Evolutionary conservation across 2,888 invertebrate species (phyloP), one percentile per base, ranked within the genome.

Genomic region (Hemaris fuciformis): DNA sequence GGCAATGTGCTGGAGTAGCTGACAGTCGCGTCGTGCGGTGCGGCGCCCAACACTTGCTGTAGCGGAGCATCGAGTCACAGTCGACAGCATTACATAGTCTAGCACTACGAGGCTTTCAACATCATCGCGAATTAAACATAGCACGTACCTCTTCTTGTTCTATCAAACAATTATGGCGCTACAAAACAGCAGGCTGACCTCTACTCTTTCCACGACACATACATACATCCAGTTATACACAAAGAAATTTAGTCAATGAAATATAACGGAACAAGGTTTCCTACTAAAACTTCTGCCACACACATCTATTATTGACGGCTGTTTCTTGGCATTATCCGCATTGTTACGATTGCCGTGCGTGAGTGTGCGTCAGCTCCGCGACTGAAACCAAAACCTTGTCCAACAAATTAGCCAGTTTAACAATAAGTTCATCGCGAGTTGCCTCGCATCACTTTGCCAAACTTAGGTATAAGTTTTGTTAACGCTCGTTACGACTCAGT

Each of bases 351-450:
- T n/a, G 10, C 38, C 13, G n/a, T 38, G 38, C 38, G 38, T n/a
- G 38, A 3, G 38, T 3, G 38, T n/a, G 38, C 3, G 38, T 3
- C 38, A 38, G 38, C 38, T 38, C n/a, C n/a, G 61, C 59, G 69
- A 65, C 66, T 73, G 64, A 76, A 75, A 70, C 66, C 69, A 69
- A 76, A 73, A 68, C 64, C 69, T 64, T 76, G 77, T 79, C 68
- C 66, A 72, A 70, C 63, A 72, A 74, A 73, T 74, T 71, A 70
- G 65, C 67, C 31, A 15, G n/a, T n/a, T 45, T 13, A n/a, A n/a
- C n/a, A n/a, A n/a, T n/a, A 45, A 25, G 10, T 22, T 25, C 25
- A 25, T 42, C n/a, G 20, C 20, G 20, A 0, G 15, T 4, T 5
- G n/a, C 3, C n/a, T 15, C 27, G 31, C 1, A n/a, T 20, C 13